Percentiles rank a stretch among this genome's conserved stretches.
Conservation (phyloP, 1,140 invertebrate species). For the Listronotus oregonensis region DNA sequence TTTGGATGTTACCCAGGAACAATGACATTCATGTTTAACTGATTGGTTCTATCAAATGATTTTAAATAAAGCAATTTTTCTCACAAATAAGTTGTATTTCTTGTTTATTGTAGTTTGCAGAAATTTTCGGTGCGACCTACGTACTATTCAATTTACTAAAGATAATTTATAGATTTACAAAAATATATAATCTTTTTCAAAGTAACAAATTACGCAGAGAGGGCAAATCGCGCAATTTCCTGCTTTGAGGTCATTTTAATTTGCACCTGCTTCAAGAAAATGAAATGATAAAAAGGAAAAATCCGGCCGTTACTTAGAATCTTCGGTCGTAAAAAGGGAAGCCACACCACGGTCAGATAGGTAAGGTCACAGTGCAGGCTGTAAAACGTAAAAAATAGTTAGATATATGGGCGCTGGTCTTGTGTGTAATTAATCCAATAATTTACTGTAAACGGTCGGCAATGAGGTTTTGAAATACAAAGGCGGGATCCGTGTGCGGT, state of each 20-base stretch:
- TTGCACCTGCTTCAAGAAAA: conserved; percentile 28
- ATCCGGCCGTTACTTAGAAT: conserved; percentile 25
- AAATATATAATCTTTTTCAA: too few species aligned
- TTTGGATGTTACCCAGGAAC: too few species aligned
- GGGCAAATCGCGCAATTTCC: conserved; percentile 7
- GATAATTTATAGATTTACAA: too few species aligned
- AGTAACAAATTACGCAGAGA: neutral
- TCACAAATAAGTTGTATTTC: too few species aligned
- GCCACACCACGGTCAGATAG: conserved; percentile 31
- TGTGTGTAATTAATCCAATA: conserved; percentile 34
- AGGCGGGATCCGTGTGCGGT: too few species aligned
- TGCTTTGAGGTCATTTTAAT: conserved; percentile 29
- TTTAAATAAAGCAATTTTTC: too few species aligned
- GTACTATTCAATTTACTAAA: too few species aligned
- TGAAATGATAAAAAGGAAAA: conserved; percentile 18
- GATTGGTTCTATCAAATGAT: too few species aligned
- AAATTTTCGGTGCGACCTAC: too few species aligned
- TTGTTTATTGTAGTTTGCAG: too few species aligned
- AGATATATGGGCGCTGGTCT: conserved; percentile 32
- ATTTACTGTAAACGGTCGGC: conserved; percentile 32
- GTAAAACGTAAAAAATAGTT: conserved; percentile 23
- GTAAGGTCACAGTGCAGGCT: conserved; percentile 34
- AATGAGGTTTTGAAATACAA: conserved; percentile 10
- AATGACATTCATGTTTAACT: too few species aligned
- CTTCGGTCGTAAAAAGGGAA: conserved; percentile 28